These are phyloP conservation scores for Scophthalmus maximus DNA, from an alignment of 2,113 vertebrate species.

Conservation along the genomic window DNA sequence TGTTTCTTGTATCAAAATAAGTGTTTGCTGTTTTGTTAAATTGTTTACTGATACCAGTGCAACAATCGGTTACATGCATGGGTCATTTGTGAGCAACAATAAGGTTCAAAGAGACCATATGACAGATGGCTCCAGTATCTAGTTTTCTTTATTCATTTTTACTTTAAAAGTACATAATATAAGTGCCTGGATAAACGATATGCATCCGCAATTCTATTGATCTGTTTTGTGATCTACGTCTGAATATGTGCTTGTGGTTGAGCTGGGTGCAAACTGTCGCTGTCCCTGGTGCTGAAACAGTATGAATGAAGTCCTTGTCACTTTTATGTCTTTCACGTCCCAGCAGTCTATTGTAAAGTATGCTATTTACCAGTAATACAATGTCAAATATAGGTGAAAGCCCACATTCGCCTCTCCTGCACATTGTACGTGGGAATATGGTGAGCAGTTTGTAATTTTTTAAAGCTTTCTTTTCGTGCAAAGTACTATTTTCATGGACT, in stretches of 20 bases:
- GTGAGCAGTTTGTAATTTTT: background rate
- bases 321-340: background rate
- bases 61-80: background rate
- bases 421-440: background rate
- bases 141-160: background rate
- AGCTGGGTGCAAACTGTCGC: background rate
- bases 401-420: background rate
- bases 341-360: too few relatives aligned
- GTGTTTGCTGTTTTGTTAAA: background rate
- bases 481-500: background rate
- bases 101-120: background rate
- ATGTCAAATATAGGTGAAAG: background rate
- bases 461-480: background rate
- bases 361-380: too few relatives aligned
- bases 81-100: too few relatives aligned
- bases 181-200: background rate
- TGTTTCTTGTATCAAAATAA: too few relatives aligned
- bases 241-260: fast-evolving
- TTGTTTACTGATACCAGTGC: background rate
- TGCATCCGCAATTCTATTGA: background rate
- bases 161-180: background rate
- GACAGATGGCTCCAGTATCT: background rate
- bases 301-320: background rate
- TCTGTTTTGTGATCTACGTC: background rate
- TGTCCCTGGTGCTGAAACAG: constrained; percentile 32